phyloP scores from a whole-genome alignment of 2,888 invertebrate genomes.

The Dione vanillae region DNA sequence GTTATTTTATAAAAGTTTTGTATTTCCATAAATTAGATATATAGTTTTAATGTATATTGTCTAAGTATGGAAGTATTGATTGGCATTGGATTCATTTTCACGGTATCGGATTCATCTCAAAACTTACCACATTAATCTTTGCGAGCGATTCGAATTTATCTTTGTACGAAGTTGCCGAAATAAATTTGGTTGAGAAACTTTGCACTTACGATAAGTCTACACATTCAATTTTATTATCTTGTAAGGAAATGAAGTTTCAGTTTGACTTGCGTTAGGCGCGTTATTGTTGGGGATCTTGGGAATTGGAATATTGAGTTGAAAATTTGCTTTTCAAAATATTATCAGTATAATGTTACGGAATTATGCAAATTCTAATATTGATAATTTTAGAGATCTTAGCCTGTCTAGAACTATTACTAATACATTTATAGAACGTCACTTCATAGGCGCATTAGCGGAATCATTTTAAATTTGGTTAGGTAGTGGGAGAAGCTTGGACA shows the following conservation, averaged over 20 bases:
- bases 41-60: background rate
- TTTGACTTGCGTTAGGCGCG: constrained; percentile 4
- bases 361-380: too few relatives aligned
- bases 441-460: too few relatives aligned
- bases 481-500: too few relatives aligned
- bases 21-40: constrained; percentile 1
- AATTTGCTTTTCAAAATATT: background rate
- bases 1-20: background rate
- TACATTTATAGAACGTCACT: too few relatives aligned
- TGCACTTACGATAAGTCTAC: constrained; percentile 44
- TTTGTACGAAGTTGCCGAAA: constrained; percentile 67
- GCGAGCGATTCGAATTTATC: constrained; percentile 70
- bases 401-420: too few relatives aligned
- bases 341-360: background rate
- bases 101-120: constrained; percentile 32
- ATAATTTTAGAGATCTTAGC: too few relatives aligned
- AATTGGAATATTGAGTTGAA: background rate
- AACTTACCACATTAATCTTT: constrained; percentile 64
- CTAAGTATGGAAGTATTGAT: constrained; percentile 37
- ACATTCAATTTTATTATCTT: constrained; percentile 33
- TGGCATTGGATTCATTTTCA: constrained; percentile 43
- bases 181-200: constrained; percentile 59
- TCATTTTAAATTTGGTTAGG: too few relatives aligned
- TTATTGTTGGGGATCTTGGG: constrained; percentile 8
- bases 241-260: constrained; percentile 23